Evolutionary conservation across 2,113 vertebrate species (phyloP).

Genomic region (Desmodus rotundus): DNA sequence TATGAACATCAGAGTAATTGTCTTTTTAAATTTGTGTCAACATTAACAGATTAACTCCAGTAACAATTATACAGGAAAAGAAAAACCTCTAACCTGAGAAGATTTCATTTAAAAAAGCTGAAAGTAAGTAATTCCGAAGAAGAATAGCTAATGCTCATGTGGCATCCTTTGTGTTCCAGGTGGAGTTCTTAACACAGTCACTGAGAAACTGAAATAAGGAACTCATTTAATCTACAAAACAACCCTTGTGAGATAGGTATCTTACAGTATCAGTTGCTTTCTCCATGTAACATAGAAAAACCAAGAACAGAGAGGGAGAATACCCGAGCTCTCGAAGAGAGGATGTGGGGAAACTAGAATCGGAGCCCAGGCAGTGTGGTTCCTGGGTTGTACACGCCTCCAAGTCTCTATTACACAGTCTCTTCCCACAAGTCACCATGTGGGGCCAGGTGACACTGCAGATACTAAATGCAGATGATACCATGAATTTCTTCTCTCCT

Average conservation of each 20-base stretch:
- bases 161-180: neutral
- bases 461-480: neutral
- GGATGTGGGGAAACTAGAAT: neutral
- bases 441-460: neutral
- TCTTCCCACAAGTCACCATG: neutral
- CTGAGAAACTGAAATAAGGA: neutral
- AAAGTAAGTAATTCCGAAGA: neutral
- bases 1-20: neutral
- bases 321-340: neutral
- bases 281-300: neutral
- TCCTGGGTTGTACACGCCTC: neutral
- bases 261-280: neutral
- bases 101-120: neutral
- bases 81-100: neutral
- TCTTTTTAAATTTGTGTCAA: neutral
- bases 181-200: neutral
- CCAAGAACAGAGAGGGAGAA: neutral
- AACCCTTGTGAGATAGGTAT: neutral
- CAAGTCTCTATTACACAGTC: rapidly evolving
- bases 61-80: neutral
- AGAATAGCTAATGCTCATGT: neutral
- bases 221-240: neutral
- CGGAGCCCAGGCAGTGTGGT: neutral
- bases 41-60: neutral
- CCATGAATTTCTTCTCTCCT: neutral